Conservation (phyloP, 2,113 vertebrate genomes). For the Bungarus multicinctus region DNA sequence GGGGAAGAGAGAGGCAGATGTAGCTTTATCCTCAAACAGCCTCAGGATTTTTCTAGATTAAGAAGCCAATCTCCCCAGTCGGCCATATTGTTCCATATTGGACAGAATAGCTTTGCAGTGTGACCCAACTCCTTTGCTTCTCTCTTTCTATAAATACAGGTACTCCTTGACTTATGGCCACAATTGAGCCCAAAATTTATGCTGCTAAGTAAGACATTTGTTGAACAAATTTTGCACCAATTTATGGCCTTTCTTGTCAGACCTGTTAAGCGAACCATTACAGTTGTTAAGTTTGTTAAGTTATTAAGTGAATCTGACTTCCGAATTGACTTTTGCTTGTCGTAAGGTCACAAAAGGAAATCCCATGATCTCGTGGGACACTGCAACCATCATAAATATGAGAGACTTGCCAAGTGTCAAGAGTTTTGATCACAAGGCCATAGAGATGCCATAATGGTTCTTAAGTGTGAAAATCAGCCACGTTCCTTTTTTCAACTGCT, state of each 20-base stretch:
- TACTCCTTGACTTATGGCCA: neutral
- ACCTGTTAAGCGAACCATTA: neutral
- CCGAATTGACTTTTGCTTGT: neutral
- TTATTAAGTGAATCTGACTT: neutral
- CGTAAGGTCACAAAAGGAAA: neutral
- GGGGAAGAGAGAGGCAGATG: no score
- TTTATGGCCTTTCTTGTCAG: neutral
- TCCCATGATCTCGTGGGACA: rapidly evolving
- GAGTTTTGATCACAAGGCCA: neutral
- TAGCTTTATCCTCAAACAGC: neutral
- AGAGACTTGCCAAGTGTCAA: neutral
- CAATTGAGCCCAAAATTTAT: neutral
- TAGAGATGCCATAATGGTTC: neutral
- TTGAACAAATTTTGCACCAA: neutral
- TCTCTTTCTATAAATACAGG: neutral
- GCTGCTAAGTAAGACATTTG: neutral
- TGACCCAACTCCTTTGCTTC: neutral
- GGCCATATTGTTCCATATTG: neutral
- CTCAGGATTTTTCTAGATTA: neutral
- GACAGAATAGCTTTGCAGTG: neutral
- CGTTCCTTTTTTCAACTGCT: neutral
- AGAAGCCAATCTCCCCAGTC: neutral
- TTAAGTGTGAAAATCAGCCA: neutral
- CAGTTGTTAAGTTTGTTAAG: neutral
- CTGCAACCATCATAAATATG: neutral